Evolutionary conservation across 2,888 invertebrate genomes (phyloP).

Genomic region (Acanthoscelides obtectus): DNA sequence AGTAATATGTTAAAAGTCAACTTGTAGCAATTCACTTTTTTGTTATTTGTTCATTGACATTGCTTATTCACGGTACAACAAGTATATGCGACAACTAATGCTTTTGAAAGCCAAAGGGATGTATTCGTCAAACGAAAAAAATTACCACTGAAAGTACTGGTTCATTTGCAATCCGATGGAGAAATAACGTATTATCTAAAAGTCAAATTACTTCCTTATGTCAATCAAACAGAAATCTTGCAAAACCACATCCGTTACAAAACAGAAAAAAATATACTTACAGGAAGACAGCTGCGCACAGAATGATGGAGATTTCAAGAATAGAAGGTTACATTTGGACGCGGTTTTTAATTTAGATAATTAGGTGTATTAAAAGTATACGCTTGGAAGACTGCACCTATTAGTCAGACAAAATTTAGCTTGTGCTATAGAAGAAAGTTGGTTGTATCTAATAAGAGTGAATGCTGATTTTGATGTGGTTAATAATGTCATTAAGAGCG

Average conservation of each 20-base stretch:
- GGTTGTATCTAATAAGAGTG: background rate
- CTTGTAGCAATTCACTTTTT: background rate
- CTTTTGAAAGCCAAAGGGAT: too few relatives aligned
- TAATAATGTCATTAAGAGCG: background rate
- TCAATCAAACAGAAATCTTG: background rate
- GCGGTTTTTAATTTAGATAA: slow-evolving; percentile 3
- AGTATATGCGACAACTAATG: too few relatives aligned
- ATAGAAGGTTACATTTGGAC: background rate
- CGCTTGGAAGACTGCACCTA: slow-evolving; percentile 6
- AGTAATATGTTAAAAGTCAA: background rate
- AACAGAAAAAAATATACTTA: background rate
- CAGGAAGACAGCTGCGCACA: background rate
- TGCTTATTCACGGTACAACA: background rate
- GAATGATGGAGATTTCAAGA: background rate
- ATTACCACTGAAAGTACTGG: too few relatives aligned
- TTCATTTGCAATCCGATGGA: background rate
- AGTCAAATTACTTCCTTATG: background rate
- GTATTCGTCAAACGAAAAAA: too few relatives aligned
- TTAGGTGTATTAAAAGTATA: slow-evolving; percentile 4
- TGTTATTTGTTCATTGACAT: background rate
- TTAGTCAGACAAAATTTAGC: background rate
- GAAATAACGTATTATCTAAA: background rate
- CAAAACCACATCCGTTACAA: background rate
- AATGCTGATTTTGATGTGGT: background rate
- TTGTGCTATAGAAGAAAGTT: background rate